Evolutionary conservation across 2,113 vertebrate genomes (phyloP).

Genomic region (Chloropsis hardwickii): DNA sequence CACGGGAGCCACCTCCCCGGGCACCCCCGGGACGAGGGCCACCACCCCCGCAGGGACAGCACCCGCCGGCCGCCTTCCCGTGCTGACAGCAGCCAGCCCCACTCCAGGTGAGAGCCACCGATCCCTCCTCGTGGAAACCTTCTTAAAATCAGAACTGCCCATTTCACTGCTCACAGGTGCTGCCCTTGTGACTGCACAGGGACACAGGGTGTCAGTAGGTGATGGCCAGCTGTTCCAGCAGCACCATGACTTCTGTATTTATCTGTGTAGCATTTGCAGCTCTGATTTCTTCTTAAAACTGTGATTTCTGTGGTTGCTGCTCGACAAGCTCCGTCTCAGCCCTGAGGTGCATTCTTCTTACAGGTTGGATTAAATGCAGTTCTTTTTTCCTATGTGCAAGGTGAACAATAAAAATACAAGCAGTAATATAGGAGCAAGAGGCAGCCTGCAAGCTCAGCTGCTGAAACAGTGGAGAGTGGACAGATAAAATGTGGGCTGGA

Average conservation of each 20-base stretch:
- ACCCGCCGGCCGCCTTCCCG: not conserved
- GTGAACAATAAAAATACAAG: not conserved
- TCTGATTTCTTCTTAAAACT: not conserved
- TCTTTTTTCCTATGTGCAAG: not conserved
- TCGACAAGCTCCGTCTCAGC: not conserved
- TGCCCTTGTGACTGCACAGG: not conserved
- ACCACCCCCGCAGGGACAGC: not conserved
- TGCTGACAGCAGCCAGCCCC: not conserved
- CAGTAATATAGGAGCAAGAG: not conserved
- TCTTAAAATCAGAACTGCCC: fast-evolving
- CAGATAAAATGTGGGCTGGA: not conserved
- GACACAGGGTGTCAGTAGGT: fast-evolving
- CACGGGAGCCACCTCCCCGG: not conserved
- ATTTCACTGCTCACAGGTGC: fast-evolving
- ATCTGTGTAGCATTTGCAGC: not conserved
- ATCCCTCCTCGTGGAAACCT: not conserved
- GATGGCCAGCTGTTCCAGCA: not conserved
- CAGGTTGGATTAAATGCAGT: not conserved
- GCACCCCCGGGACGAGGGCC: not conserved
- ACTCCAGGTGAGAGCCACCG: constrained; percentile 55
- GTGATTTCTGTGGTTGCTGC: not conserved
- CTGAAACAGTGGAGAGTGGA: not conserved
- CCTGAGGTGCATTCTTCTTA: not conserved
- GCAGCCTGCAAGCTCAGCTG: constrained; percentile 37
- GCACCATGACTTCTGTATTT: fast-evolving